phyloP scores from a whole-genome alignment of 1,140 invertebrate species.

The Belonocnema kinseyi region DNA sequence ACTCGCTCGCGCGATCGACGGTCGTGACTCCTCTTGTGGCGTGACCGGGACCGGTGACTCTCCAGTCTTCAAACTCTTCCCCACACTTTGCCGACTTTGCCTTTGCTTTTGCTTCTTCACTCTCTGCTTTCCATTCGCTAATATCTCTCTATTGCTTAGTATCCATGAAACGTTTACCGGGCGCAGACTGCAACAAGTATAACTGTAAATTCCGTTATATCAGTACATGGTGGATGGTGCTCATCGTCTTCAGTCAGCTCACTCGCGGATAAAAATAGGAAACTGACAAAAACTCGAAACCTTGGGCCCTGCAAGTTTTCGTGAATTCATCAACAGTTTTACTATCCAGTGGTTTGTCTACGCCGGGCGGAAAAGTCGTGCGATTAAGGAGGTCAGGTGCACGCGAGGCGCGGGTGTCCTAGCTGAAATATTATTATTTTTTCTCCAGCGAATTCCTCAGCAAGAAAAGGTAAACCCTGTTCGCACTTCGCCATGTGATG shows the following conservation, averaged over 20 bases:
- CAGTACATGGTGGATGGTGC: not conserved
- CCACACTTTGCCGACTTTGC: constrained; percentile 50
- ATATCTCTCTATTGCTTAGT: constrained; percentile 2
- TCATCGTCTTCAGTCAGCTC: not conserved
- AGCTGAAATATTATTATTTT: not conserved
- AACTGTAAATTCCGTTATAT: constrained; percentile 9
- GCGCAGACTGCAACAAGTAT: constrained; percentile 11
- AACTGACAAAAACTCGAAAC: not conserved
- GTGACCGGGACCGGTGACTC: constrained; percentile 52
- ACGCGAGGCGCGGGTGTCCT: not conserved
- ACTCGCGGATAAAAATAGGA: not conserved
- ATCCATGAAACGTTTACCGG: constrained; percentile 1
- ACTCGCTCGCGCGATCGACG: too few species aligned
- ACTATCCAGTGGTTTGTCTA: not conserved
- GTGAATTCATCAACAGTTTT: not conserved
- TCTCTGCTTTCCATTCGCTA: not conserved
- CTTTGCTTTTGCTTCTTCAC: not conserved
- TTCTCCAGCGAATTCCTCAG: too few species aligned
- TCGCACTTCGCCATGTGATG: too few species aligned
- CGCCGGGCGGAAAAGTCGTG: not conserved
- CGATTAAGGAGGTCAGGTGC: constrained; percentile 13
- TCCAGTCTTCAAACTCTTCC: constrained; percentile 31
- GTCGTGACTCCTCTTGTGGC: constrained; percentile 43
- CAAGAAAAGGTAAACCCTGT: too few species aligned
- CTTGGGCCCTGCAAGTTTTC: not conserved